Conservation (phyloP, 2,113 vertebrate species). For the Xenopus borealis region DNA sequence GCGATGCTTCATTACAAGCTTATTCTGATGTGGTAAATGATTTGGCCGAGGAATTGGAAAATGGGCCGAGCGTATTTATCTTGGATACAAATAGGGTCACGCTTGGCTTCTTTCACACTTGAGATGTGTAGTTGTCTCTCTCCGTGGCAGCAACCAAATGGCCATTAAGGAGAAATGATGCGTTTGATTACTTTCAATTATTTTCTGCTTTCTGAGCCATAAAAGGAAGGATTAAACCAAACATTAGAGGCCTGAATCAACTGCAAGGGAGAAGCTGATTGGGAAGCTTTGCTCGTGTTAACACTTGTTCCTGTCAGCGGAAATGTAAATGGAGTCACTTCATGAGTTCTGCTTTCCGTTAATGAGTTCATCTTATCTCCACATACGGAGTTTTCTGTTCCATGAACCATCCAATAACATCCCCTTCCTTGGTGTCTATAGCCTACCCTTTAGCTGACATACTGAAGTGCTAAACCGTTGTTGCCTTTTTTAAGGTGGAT, state of each 20-base stretch:
- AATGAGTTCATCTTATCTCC: too few relatives aligned
- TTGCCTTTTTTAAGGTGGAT: too few relatives aligned
- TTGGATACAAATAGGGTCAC: conserved; percentile 41
- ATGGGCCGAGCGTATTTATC: conserved; percentile 6
- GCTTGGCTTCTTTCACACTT: conserved; percentile 29
- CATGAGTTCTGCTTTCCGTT: too few relatives aligned
- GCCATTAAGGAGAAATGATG: conserved; percentile 20
- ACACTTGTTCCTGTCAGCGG: too few relatives aligned
- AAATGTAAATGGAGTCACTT: too few relatives aligned
- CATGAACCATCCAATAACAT: too few relatives aligned
- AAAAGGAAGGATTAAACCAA: not conserved
- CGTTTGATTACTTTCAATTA: conserved; percentile 11
- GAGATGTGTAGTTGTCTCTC: conserved; percentile 18
- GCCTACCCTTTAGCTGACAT: too few relatives aligned
- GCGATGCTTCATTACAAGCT: conserved; percentile 48
- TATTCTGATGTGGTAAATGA: conserved; percentile 53
- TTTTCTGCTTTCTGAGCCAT: not conserved
- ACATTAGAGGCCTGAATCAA: not conserved
- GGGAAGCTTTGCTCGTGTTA: too few relatives aligned
- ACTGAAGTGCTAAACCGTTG: too few relatives aligned
- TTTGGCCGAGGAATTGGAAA: conserved; percentile 42
- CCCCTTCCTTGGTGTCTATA: too few relatives aligned
- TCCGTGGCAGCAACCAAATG: conserved; percentile 3
- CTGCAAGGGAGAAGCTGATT: too few relatives aligned
- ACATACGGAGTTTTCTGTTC: too few relatives aligned